phyloP scores from a whole-genome alignment of 2,888 invertebrate genomes.

The Ommatoiulus sabulosus region DNA sequence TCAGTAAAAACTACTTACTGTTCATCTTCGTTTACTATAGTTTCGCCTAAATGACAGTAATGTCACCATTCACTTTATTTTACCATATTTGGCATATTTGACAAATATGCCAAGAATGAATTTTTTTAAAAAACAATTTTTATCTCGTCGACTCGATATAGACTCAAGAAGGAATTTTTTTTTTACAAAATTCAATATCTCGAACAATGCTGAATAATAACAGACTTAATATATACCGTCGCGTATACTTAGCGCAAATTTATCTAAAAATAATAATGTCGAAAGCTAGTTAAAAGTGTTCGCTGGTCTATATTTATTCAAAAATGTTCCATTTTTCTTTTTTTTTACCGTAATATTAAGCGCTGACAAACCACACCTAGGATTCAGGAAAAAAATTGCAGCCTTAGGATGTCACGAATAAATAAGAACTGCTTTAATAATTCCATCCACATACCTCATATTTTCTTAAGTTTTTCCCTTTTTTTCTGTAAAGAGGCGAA shows the following conservation, averaged over 20 bases:
- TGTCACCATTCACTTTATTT: too few species aligned
- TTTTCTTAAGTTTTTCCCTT: conserved; percentile 9
- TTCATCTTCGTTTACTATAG: too few species aligned
- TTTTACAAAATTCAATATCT: background rate
- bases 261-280: conserved; percentile 26
- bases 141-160: background rate
- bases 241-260: background rate
- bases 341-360: conserved; percentile 13
- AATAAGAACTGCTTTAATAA: conserved; percentile 1
- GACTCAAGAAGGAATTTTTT: background rate
- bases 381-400: background rate
- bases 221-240: conserved; percentile 6
- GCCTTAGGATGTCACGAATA: conserved; percentile 34
- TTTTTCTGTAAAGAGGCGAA: background rate
- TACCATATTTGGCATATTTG: too few species aligned
- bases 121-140: too few species aligned
- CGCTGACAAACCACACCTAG: conserved; percentile 18
- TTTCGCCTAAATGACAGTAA: too few species aligned
- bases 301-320: background rate
- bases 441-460: conserved; percentile 10
- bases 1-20: too few species aligned
- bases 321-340: background rate
- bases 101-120: too few species aligned
- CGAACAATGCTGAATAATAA: background rate
- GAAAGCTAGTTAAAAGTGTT: conserved; percentile 31